phyloP scores from a whole-genome alignment of 2,797 vertebrate genomes.

The Argentina silus region DNA sequence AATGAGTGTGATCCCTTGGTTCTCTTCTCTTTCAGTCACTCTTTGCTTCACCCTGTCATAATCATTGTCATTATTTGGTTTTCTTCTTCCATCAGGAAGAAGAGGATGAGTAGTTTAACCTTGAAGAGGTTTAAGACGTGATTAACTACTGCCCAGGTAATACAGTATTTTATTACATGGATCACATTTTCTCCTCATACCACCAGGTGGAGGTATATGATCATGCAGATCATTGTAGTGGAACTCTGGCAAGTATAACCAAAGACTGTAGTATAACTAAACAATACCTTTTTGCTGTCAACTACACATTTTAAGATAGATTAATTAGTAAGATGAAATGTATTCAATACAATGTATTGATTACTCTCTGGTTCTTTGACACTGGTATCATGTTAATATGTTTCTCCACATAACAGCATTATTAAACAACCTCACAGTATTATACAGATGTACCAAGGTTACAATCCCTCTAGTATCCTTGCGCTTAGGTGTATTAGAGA shows the following conservation, averaged over 20 bases:
- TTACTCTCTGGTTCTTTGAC: conserved; percentile 36
- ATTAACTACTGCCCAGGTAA: conserved; percentile 63
- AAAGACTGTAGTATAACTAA: not conserved
- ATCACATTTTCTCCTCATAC: conserved; percentile 20
- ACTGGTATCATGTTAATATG: conserved; percentile 29
- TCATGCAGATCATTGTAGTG: conserved; percentile 4
- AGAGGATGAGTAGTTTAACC: conserved; percentile 67
- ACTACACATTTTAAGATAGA: conserved; percentile 43
- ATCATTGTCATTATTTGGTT: conserved; percentile 26
- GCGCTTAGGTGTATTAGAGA: conserved; percentile 18
- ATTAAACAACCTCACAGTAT: conserved; percentile 24
- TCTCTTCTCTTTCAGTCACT: not conserved
- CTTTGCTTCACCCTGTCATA: conserved; percentile 1
- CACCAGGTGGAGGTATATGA: conserved; percentile 68
- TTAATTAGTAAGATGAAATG: conserved; percentile 49
- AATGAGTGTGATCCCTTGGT: not conserved
- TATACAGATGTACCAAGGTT: conserved; percentile 12
- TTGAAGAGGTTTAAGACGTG: conserved; percentile 33
- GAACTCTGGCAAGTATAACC: too few relatives aligned
- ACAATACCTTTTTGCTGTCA: conserved; percentile 1
- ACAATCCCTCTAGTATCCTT: conserved; percentile 12
- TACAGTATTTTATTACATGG: not conserved
- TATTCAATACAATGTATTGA: conserved; percentile 23
- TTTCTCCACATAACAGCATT: conserved; percentile 28
- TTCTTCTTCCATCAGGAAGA: conserved; percentile 67